Base-by-base conservation (phyloP, 2,888 invertebrate species). In the Helicoverpa assulta region DNA sequence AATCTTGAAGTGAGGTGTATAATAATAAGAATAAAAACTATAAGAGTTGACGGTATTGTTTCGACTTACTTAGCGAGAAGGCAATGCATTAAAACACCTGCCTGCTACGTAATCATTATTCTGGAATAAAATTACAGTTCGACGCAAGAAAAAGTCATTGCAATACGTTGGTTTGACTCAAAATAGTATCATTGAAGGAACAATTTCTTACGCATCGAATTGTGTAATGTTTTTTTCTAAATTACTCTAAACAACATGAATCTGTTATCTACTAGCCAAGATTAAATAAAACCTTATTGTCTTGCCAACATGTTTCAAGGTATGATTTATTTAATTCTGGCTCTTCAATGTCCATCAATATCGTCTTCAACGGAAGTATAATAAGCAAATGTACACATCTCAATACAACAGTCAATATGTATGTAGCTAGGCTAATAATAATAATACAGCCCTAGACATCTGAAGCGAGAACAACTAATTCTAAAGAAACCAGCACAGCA, bases 401-500 rank as follows among this genome's bases (percentile, higher is more conserved):
- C 60, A 73, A 80, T 85, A 87, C 81, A 86, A 87, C 85, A 87
- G 70, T 62, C 60, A 76, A 69, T 67, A 81, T 66, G 72, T 75
- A 81, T 84, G 85, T 84, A 75, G 85, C 87, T 87, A 89, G 85
- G 88, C 89, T 83, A 89, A 76, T 83, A 81, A 83, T 85, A 40
- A 86, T 87, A 89, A 89, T 87, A 91, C 89, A 92, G 89, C 88
- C 88, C 88, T 90, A 89, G 75, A 77, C 82, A 81, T 86, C 84
- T 81, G 85, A 93, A 92, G 92, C 93, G 88, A 86, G 74, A 89
- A 79, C 87, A 86, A 85, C 86, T 89, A 91, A 88, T 76, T 89
- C 88, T 91, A 89, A 87, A 85, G 86, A 92, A 92, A 92, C 88
- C 91, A 92, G 92, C 93, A 90, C 90, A 91, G 91, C 91, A 82